A percentile compares a stretch with the other conserved stretches of the same genome.
phyloP scores from a whole-genome alignment of 2,888 invertebrate species.

The Liodrosophila aerea region DNA sequence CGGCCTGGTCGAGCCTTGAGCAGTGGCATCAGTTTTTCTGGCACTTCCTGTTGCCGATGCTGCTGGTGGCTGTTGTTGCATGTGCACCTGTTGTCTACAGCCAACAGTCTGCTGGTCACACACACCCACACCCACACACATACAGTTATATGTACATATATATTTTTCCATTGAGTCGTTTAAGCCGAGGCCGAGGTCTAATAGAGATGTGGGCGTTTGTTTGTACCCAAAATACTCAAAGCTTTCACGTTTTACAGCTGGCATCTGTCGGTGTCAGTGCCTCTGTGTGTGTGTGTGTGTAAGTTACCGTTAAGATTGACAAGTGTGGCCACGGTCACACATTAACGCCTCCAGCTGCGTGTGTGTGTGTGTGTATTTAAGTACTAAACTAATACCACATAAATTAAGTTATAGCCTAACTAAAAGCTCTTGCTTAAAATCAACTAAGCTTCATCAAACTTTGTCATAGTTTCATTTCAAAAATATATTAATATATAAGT shows the following conservation, averaged over 20 bases:
- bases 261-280: constrained; percentile 6
- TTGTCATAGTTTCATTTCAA: not conserved
- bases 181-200: constrained; percentile 12
- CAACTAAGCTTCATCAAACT: not conserved
- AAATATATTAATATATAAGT: not conserved
- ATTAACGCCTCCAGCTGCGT: constrained; percentile 14
- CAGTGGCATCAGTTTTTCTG: constrained; percentile 24
- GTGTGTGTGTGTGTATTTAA: constrained; percentile 12
- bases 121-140: too few relatives aligned
- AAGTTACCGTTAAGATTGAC: constrained; percentile 34
- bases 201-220: constrained; percentile 30
- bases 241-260: constrained; percentile 25
- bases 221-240: constrained; percentile 30
- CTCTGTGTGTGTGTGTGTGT: constrained; percentile 2
- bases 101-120: not conserved
- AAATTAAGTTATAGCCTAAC: constrained; percentile 22
- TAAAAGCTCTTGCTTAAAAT: constrained; percentile 20
- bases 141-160: not conserved
- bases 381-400: constrained; percentile 16
- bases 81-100: constrained; percentile 6
- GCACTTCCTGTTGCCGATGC: constrained; percentile 6
- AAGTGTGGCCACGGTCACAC: constrained; percentile 42
- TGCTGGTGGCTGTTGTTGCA: constrained; percentile 26
- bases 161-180: constrained; percentile 3
- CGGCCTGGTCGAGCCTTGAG: constrained; percentile 25